Conservation (phyloP, 2,113 vertebrate species). For the Apaloderma vittatum region DNA sequence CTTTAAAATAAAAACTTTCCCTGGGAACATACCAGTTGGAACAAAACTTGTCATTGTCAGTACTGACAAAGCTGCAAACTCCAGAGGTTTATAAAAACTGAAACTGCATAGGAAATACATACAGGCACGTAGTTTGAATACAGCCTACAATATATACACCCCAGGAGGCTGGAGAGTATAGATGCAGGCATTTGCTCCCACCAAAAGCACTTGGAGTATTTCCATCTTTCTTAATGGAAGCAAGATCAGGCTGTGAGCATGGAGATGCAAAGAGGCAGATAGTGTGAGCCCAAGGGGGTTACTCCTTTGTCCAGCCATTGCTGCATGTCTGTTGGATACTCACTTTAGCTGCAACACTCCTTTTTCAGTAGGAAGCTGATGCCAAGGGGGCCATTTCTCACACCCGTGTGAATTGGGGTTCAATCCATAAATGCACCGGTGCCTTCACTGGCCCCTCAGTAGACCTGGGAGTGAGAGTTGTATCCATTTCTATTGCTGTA, state of each 20-base stretch:
- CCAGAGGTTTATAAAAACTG: conserved; percentile 32
- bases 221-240: conserved; percentile 55
- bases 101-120: conserved; percentile 20
- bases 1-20: conserved; percentile 16
- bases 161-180: conserved; percentile 13
- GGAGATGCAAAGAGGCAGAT: not conserved
- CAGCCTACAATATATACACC: not conserved
- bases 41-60: not conserved
- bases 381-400: not conserved
- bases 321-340: not conserved
- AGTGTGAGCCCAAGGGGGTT: not conserved
- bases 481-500: not conserved
- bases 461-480: not conserved
- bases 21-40: not conserved
- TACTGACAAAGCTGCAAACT: conserved; percentile 30
- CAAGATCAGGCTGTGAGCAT: not conserved
- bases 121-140: not conserved
- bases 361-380: not conserved
- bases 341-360: not conserved
- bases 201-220: conserved; percentile 44
- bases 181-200: conserved; percentile 16
- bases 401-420: not conserved
- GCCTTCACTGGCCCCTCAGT: not conserved
- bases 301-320: not conserved
- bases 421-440: not conserved